Percentiles rank a stretch among this genome's conserved stretches.
These are phyloP conservation scores for Lipophrys pholis DNA, from an alignment of 2,113 vertebrate species.

Conservation along the genomic window DNA sequence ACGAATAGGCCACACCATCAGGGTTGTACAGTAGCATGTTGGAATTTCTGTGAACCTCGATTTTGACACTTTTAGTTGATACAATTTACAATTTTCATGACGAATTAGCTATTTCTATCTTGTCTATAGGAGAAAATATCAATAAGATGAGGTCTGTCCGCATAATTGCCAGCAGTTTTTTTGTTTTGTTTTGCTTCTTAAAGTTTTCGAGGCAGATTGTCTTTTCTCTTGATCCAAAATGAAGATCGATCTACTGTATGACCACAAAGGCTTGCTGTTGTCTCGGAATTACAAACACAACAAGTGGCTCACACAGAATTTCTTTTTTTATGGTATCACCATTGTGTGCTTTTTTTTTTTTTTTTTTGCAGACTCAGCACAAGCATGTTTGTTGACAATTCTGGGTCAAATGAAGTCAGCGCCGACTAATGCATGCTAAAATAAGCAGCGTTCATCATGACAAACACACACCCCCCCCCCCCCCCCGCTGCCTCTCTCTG, in stretches of 20 bases:
- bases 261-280: background rate
- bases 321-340: background rate
- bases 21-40: too few relatives aligned
- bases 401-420: slow-evolving; percentile 28
- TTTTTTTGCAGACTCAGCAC: too few relatives aligned
- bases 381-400: slow-evolving; percentile 2
- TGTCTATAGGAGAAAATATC: background rate
- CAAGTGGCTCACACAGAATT: background rate
- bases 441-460: slow-evolving; percentile 19
- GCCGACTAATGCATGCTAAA: slow-evolving; percentile 6
- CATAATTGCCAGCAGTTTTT: background rate
- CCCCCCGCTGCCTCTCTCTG: slow-evolving; percentile 21
- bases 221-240: too few relatives aligned
- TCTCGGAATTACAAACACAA: background rate
- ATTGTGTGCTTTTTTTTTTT: background rate
- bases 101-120: background rate
- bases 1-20: too few relatives aligned
- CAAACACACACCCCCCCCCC: background rate
- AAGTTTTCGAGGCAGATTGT: too few relatives aligned
- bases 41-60: too few relatives aligned
- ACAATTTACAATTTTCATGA: background rate
- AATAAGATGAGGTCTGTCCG: background rate
- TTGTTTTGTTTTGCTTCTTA: background rate
- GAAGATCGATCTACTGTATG: background rate
- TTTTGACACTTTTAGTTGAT: too few relatives aligned